Evolutionary conservation across 2,797 vertebrate genomes (phyloP).

Genomic region (Esox lucius): DNA sequence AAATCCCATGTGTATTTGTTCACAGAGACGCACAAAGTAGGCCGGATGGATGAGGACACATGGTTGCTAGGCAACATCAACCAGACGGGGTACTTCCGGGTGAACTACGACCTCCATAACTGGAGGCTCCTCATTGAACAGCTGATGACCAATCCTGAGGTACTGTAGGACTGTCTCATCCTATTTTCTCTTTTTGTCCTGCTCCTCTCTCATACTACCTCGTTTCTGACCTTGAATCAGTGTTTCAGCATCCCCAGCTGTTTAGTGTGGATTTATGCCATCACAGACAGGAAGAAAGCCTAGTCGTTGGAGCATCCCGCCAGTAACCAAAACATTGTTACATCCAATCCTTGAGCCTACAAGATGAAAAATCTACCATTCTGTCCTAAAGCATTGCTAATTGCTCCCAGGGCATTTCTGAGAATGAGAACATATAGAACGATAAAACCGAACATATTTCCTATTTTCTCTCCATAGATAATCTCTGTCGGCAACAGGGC

Average conservation of each 20-base stretch:
- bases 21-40: constrained; percentile 86
- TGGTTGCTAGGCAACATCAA: constrained; percentile 98
- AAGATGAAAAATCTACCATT: background rate
- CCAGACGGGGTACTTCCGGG: constrained; percentile 96
- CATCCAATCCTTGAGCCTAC: too few relatives aligned
- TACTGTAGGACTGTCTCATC: constrained; percentile 51
- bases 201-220: background rate
- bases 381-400: too few relatives aligned
- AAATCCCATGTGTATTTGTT: constrained; percentile 5
- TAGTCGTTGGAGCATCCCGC: too few relatives aligned
- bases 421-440: background rate
- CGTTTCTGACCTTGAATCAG: too few relatives aligned
- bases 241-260: too few relatives aligned
- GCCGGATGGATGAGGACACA: constrained; percentile 77
- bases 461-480: constrained; percentile 72
- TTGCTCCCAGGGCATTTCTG: too few relatives aligned
- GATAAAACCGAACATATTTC: constrained; percentile 24
- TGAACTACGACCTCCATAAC: constrained; percentile 96
- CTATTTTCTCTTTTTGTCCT: background rate
- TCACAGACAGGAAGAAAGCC: too few relatives aligned
- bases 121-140: constrained; percentile 94
- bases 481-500: constrained; percentile 96
- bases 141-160: constrained; percentile 86
- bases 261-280: too few relatives aligned
- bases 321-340: too few relatives aligned